These are phyloP conservation scores for Thyatira batis DNA, from an alignment of 2,888 invertebrate species.

Conservation along the genomic window DNA sequence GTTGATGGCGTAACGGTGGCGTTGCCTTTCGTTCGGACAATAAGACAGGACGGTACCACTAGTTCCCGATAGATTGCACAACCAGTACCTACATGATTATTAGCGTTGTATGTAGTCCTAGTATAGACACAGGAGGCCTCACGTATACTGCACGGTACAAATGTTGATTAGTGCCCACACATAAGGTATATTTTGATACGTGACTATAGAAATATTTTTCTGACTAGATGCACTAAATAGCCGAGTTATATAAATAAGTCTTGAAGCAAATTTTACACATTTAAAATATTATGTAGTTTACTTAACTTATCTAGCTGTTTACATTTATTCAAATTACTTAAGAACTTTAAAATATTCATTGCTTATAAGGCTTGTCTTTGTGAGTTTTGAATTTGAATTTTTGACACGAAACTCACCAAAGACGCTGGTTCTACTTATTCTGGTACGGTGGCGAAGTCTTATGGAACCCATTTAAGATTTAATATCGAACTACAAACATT, in stretches of 20 bases:
- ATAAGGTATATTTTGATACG: slow-evolving; percentile 71
- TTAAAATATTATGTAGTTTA: neutral
- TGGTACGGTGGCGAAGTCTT: too few species aligned
- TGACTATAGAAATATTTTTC: slow-evolving; percentile 71
- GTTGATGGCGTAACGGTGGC: neutral
- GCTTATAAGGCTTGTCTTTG: neutral
- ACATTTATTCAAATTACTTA: neutral
- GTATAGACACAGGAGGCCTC: slow-evolving; percentile 46
- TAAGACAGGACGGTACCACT: neutral
- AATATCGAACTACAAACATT: too few species aligned
- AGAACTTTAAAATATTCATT: neutral
- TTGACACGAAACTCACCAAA: neutral
- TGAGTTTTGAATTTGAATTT: neutral
- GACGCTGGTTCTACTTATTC: neutral
- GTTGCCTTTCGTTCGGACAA: neutral
- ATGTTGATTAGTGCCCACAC: slow-evolving; percentile 58
- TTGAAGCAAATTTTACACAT: neutral
- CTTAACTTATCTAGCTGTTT: neutral
- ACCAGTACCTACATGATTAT: neutral
- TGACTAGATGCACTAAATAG: slow-evolving; percentile 31
- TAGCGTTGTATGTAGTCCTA: slow-evolving; percentile 10
- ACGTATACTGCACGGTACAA: slow-evolving; percentile 66
- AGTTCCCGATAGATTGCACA: neutral
- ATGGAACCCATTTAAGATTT: too few species aligned
- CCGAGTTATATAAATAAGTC: neutral